phyloP scores from a whole-genome alignment of 2,888 invertebrate genomes.

The Drosophila villosipedis region DNA sequence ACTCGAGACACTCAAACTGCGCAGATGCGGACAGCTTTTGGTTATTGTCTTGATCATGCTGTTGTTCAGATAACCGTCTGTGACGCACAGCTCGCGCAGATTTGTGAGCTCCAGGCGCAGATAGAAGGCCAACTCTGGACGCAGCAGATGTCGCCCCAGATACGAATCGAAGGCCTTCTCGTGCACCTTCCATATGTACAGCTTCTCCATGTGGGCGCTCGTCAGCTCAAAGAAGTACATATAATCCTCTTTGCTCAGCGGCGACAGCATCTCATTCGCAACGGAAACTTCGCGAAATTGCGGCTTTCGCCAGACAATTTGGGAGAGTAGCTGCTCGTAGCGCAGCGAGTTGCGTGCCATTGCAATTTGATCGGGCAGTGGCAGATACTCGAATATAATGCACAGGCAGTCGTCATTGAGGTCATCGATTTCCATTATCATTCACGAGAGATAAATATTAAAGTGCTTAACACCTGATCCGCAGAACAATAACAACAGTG shows the following conservation, averaged over 20 bases:
- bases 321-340: slow-evolving; percentile 51
- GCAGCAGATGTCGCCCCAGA: slow-evolving; percentile 57
- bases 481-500: background rate
- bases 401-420: slow-evolving; percentile 68
- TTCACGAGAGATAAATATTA: slow-evolving; percentile 18
- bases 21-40: slow-evolving; percentile 50
- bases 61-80: slow-evolving; percentile 64
- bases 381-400: slow-evolving; percentile 59
- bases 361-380: slow-evolving; percentile 60
- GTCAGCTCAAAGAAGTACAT: slow-evolving; percentile 65
- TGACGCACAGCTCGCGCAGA: slow-evolving; percentile 61
- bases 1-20: slow-evolving; percentile 64
- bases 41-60: slow-evolving; percentile 65
- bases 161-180: slow-evolving; percentile 64
- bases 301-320: slow-evolving; percentile 64
- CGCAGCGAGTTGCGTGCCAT: slow-evolving; percentile 63
- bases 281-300: slow-evolving; percentile 64
- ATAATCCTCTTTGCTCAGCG: slow-evolving; percentile 63
- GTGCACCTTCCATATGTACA: slow-evolving; percentile 71
- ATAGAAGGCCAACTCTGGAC: slow-evolving; percentile 63
- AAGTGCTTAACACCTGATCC: slow-evolving; percentile 3
- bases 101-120: slow-evolving; percentile 56
- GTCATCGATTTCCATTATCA: slow-evolving; percentile 56
- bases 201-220: slow-evolving; percentile 61
- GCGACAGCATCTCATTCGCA: slow-evolving; percentile 55